Percentiles rank a stretch among this genome's conserved stretches.
Evolutionary conservation across 1,140 invertebrate genomes (phyloP).

Genomic region (Ooceraea biroi): DNA sequence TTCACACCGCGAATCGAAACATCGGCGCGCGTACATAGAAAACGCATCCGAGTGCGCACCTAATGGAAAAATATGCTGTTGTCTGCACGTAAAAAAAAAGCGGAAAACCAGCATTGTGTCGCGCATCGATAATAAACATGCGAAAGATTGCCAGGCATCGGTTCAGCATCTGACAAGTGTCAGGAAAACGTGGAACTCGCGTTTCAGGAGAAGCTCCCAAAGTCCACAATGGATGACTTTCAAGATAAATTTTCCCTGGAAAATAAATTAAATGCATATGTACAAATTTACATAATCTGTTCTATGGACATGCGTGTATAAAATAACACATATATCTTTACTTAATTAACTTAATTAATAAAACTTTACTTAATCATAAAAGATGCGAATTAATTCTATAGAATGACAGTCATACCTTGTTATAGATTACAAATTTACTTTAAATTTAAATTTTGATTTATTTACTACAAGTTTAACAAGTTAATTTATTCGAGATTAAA

Average conservation of each 20-base stretch:
- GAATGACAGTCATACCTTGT: no score
- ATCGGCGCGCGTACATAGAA: conserved; percentile 19
- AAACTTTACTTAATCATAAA: no score
- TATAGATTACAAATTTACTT: no score
- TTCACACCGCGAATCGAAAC: background rate
- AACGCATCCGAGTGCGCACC: conserved; percentile 33
- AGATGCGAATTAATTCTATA: no score
- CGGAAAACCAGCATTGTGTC: background rate
- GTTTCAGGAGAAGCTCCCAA: background rate
- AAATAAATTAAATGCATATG: background rate
- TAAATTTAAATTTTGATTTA: background rate
- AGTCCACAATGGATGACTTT: background rate
- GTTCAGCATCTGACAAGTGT: background rate
- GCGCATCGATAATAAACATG: background rate
- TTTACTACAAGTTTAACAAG: background rate
- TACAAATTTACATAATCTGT: background rate
- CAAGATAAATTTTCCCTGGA: background rate
- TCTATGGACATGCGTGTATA: background rate
- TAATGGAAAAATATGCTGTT: conserved; percentile 33
- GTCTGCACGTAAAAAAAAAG: background rate
- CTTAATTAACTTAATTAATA: background rate
- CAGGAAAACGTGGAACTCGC: background rate
- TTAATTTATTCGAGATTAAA: background rate
- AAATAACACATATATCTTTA: background rate
- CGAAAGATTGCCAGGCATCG: background rate